Conservation (phyloP, 2,797 vertebrate genomes). For the Poeciliopsis paucimaculata region DNA sequence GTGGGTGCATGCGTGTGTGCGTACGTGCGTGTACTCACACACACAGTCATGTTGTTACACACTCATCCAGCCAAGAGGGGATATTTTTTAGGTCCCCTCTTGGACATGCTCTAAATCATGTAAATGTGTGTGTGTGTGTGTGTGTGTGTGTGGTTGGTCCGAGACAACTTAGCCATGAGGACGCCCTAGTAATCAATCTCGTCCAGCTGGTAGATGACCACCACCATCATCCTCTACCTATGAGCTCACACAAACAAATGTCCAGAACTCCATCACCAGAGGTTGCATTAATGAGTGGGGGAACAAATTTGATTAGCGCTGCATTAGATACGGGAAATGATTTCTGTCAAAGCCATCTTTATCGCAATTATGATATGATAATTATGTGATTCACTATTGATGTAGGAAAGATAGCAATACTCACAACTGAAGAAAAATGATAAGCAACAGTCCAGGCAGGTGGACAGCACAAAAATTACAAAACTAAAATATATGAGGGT, state of each 20-base stretch:
- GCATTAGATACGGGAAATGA: slow-evolving; percentile 99
- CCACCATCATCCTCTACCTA: neutral
- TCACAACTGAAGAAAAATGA: slow-evolving; percentile 73
- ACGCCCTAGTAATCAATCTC: too few relatives aligned
- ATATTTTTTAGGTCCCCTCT: too few relatives aligned
- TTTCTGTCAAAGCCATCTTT: slow-evolving; percentile 99
- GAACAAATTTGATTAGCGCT: slow-evolving; percentile 99
- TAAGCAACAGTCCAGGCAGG: slow-evolving; percentile 73
- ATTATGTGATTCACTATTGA: slow-evolving; percentile 99
- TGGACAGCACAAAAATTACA: slow-evolving; percentile 17
- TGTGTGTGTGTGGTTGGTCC: neutral
- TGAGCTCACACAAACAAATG: slow-evolving; percentile 84
- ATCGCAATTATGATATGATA: slow-evolving; percentile 99
- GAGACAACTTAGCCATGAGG: neutral
- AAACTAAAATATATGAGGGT: neutral
- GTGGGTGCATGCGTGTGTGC: neutral
- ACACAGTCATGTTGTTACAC: too few relatives aligned
- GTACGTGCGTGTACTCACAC: too few relatives aligned
- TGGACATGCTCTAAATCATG: too few relatives aligned
- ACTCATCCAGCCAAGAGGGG: too few relatives aligned
- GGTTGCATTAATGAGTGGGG: slow-evolving; percentile 98
- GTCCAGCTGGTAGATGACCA: neutral
- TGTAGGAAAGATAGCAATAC: slow-evolving; percentile 91
- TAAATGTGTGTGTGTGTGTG: too few relatives aligned
- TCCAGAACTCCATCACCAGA: slow-evolving; percentile 98